These are phyloP conservation scores for Hetaerina titia DNA, from an alignment of 2,888 invertebrate genomes.

Conservation along the genomic window DNA sequence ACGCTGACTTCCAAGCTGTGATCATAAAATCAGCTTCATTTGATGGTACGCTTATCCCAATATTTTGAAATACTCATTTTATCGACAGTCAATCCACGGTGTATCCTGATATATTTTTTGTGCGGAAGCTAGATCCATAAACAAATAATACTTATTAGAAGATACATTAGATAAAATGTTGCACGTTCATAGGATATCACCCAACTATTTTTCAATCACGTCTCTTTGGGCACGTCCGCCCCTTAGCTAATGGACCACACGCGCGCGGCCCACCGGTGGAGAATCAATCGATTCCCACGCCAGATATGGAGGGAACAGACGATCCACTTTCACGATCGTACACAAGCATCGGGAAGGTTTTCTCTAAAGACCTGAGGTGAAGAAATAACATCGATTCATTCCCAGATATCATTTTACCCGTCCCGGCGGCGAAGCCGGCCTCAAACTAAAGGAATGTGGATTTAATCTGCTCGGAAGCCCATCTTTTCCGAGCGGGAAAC, in stretches of 20 bases:
- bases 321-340: not conserved
- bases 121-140: not conserved
- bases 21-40: no score
- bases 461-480: not conserved
- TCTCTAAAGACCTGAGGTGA: not conserved
- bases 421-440: not conserved
- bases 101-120: not conserved
- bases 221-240: not conserved
- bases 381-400: conserved; percentile 7
- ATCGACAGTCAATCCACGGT: not conserved
- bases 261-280: conserved; percentile 18
- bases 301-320: conserved; percentile 3
- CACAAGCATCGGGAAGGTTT: conserved; percentile 27
- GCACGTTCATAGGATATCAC: not conserved
- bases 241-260: conserved; percentile 49
- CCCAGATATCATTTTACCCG: conserved; percentile 28
- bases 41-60: not conserved
- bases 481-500: not conserved
- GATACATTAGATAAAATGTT: not conserved
- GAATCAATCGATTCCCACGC: conserved; percentile 19
- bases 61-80: not conserved
- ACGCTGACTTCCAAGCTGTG: no score
- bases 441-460: not conserved
- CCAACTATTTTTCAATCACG: not conserved
- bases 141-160: not conserved